A percentile compares a stretch with the other conserved stretches of the same genome.
phyloP scores from a whole-genome alignment of 2,888 invertebrate species.

The Cataglyphis cursor region DNA sequence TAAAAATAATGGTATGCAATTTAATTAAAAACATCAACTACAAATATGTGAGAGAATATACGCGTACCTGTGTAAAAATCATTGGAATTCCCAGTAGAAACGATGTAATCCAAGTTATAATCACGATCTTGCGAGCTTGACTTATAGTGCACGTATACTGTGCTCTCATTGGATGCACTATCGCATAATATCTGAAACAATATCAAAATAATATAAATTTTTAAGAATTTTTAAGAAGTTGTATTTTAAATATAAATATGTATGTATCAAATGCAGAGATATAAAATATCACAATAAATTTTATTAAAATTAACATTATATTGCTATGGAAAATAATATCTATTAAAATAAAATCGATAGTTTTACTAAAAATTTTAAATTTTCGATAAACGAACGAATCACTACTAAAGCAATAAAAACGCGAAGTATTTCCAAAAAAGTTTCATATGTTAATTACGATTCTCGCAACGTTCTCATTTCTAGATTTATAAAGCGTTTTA shows the following conservation, averaged over 20 bases:
- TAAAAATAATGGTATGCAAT: background rate
- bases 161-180: slow-evolving; percentile 91
- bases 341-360: background rate
- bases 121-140: slow-evolving; percentile 89
- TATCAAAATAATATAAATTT: background rate
- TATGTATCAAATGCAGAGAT: background rate
- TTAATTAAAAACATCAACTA: background rate
- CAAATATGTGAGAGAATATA: background rate
- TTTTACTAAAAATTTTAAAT: background rate
- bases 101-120: slow-evolving; percentile 89
- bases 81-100: slow-evolving; percentile 89
- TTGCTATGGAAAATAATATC: background rate
- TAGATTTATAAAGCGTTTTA: slow-evolving; percentile 1
- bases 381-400: background rate
- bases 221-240: no score
- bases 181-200: slow-evolving; percentile 90
- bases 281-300: background rate
- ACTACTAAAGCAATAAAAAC: background rate
- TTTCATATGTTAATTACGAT: background rate
- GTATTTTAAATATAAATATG: background rate
- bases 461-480: background rate
- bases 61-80: slow-evolving; percentile 89
- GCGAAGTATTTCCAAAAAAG: background rate
- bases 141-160: slow-evolving; percentile 91
- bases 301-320: background rate